A percentile compares a stretch with the other conserved stretches of the same genome.
Conservation (phyloP, 2,797 vertebrate species). For the Malacoctenus gilli region DNA sequence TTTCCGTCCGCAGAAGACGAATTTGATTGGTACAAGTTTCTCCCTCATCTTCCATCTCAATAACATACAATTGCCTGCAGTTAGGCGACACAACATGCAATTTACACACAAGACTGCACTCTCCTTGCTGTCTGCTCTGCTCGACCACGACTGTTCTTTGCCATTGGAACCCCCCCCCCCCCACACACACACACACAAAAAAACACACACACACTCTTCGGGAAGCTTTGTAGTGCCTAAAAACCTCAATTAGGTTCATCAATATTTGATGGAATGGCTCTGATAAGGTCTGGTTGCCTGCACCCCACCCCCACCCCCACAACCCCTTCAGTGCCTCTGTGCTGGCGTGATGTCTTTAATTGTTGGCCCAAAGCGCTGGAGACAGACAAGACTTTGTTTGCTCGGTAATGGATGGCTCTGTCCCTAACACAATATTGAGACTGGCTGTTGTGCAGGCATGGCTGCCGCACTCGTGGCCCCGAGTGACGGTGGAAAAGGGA, state of each 20-base stretch:
- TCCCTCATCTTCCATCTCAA: slow-evolving; percentile 64
- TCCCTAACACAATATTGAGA: slow-evolving; percentile 78
- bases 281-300: slow-evolving; percentile 57
- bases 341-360: slow-evolving; percentile 81
- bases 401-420: slow-evolving; percentile 82
- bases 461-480: slow-evolving; percentile 57
- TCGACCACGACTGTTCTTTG: slow-evolving; percentile 53
- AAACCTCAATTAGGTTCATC: slow-evolving; percentile 84
- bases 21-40: slow-evolving; percentile 58
- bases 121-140: slow-evolving; percentile 46
- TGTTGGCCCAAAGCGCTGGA: slow-evolving; percentile 83
- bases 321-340: slow-evolving; percentile 58
- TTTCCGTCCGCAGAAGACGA: slow-evolving; percentile 48
- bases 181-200: too few relatives aligned
- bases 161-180: too few relatives aligned
- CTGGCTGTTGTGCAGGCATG: slow-evolving; percentile 65
- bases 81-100: slow-evolving; percentile 75
- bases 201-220: slow-evolving; percentile 69
- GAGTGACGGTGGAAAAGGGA: slow-evolving; percentile 34
- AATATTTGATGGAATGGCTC: slow-evolving; percentile 82
- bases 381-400: slow-evolving; percentile 83
- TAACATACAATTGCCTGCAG: slow-evolving; percentile 75
- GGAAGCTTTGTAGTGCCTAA: slow-evolving; percentile 78
- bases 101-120: slow-evolving; percentile 72
- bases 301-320: too few relatives aligned